phyloP scores from a whole-genome alignment of 2,888 invertebrate genomes.

The Heteromyza rotundicornis region DNA sequence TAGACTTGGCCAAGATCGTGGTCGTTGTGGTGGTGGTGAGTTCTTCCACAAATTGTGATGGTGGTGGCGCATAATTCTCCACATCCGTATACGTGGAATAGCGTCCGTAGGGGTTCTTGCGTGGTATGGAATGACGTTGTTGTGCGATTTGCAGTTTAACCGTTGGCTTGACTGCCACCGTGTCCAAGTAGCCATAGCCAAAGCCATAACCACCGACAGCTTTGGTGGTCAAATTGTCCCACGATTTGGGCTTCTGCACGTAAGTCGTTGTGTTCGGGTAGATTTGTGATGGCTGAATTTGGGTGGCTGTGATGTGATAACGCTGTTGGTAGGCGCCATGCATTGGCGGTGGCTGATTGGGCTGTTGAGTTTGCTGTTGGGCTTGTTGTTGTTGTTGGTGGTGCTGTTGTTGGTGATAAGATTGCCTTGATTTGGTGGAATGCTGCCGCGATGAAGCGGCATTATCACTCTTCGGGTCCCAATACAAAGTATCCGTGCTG shows the following conservation, averaged over 20 bases:
- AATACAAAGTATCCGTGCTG: slow-evolving; percentile 85
- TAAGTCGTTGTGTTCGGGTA: slow-evolving; percentile 62
- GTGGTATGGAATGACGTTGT: slow-evolving; percentile 63
- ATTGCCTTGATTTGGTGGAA: slow-evolving; percentile 69
- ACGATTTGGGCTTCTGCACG: slow-evolving; percentile 80
- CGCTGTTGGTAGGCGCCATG: slow-evolving; percentile 56
- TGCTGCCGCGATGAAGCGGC: slow-evolving; percentile 64
- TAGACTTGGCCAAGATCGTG: slow-evolving; percentile 75
- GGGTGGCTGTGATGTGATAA: slow-evolving; percentile 59
- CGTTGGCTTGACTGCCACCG: slow-evolving; percentile 63
- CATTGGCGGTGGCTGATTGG: slow-evolving; percentile 51
- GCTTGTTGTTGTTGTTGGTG: slow-evolving; percentile 63
- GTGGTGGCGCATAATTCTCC: slow-evolving; percentile 63
- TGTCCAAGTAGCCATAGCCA: slow-evolving; percentile 83
- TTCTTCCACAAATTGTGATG: slow-evolving; percentile 63
- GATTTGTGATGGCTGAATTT: slow-evolving; percentile 62
- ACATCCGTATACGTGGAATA: slow-evolving; percentile 61
- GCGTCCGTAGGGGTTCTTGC: slow-evolving; percentile 61
- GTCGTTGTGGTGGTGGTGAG: slow-evolving; percentile 65
- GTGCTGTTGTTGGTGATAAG: slow-evolving; percentile 60
- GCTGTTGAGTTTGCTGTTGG: slow-evolving; percentile 43
- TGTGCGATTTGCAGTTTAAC: slow-evolving; percentile 63
- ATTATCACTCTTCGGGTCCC: slow-evolving; percentile 69
- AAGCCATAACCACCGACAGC: slow-evolving; percentile 86
- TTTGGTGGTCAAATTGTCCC: slow-evolving; percentile 88